Evolutionary conservation across 2,797 vertebrate species (phyloP), one percentile per base, ranked within the genome.

Genomic region (Hapalemur alaotrensis): DNA sequence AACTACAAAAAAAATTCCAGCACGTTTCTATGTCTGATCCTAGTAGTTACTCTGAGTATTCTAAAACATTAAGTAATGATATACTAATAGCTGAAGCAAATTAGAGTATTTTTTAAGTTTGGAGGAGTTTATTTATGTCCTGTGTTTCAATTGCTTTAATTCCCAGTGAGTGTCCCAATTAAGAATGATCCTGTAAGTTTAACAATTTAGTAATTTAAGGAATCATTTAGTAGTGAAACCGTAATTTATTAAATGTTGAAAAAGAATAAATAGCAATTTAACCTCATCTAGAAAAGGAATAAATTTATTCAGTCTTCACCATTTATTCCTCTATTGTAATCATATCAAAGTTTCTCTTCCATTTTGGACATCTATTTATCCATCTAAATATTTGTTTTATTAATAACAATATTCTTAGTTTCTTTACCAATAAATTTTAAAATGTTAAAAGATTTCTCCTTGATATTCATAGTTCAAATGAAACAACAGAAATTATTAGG

Each of bases 91-190:
- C 25, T 69, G 69, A 75, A 92, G 80, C 28, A 61, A 90, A 96
- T 20, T n/a, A 59, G 23, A 61, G n/a, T 54, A 22, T 20, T 91
- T 94, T 93, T 86, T 69, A 43, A 79, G 11, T 84, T 94, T 86
- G 50, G 9, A 86, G 30, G 46, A 25, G 41, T 88, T 93, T 90
- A 20, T 48, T 89, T 52, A 7, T 6, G 52, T 75, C 46, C 38
- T 90, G 43, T 87, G 1, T 85, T 91, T 94, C 54, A 69, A 76
- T 76, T 92, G 78, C 6, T 94, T 96, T 96, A 83, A 94, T 94
- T 85, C 48, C 23, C 50, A 41, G 3, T 90, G 17, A 10, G 46
- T 38, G 6, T 72, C 59, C 48, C 48, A 91, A 20, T 48, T 91
- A 95, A 94, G 63, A 81, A 91, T 13, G 22, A 78, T 48, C 35